Conservation (phyloP, 2,888 invertebrate species). For the Stenodema calcarata region DNA sequence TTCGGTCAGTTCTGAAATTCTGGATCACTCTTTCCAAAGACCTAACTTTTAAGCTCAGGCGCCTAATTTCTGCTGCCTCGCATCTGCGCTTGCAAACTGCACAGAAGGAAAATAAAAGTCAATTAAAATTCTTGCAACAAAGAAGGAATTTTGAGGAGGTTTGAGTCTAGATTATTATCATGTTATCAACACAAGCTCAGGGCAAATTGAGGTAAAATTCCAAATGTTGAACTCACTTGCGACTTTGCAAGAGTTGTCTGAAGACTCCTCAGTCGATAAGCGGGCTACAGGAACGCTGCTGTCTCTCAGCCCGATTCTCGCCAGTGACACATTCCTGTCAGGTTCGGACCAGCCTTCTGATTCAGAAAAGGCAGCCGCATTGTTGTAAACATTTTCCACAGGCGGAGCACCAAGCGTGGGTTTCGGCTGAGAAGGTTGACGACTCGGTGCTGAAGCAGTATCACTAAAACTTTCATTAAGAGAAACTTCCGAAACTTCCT, state of each 20-base stretch:
- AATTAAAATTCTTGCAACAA: no score
- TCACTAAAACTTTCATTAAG: conserved; percentile 50
- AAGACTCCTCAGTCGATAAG: conserved; percentile 22
- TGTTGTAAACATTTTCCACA: background rate
- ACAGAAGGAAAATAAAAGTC: background rate
- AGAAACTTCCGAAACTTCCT: conserved; percentile 53
- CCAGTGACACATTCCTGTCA: conserved; percentile 79
- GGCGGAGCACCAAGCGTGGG: background rate
- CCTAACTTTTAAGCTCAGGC: conserved; percentile 30
- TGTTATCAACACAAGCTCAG: no score
- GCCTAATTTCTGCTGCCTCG: conserved; percentile 28
- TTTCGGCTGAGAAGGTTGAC: conserved; percentile 12
- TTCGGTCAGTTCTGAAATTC: background rate
- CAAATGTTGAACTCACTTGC: background rate
- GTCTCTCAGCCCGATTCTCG: conserved; percentile 71
- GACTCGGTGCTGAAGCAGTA: conserved; percentile 12
- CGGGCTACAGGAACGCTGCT: conserved; percentile 15
- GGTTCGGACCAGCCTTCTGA: conserved; percentile 90
- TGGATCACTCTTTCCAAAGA: conserved; percentile 12
- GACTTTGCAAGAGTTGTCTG: conserved; percentile 34
- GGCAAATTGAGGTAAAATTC: no score
- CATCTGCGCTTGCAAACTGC: conserved; percentile 31
- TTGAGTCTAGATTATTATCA: no score
- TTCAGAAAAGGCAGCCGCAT: conserved; percentile 66
- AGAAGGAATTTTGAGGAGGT: no score